phyloP scores from a whole-genome alignment of 2,113 vertebrate species.

The Danionella cerebrum region DNA sequence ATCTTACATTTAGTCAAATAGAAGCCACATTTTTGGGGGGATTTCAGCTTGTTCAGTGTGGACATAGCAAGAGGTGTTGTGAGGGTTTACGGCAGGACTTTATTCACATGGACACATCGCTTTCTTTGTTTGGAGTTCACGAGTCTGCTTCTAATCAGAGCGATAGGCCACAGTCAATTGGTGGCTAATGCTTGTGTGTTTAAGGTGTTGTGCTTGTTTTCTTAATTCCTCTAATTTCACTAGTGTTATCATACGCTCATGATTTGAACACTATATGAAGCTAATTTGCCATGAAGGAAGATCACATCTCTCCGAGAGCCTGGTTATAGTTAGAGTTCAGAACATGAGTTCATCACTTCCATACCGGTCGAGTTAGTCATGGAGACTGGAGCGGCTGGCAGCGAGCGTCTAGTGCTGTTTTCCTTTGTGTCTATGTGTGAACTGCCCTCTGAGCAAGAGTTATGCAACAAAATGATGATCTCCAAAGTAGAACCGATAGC shows the following conservation, averaged over 20 bases:
- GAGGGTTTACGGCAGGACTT: not conserved
- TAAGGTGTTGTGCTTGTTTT: not conserved
- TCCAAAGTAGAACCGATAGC: not conserved
- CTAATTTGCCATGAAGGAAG: conserved; percentile 9
- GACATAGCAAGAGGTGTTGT: too few species aligned
- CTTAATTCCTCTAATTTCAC: not conserved
- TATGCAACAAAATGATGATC: not conserved
- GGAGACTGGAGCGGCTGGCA: not conserved
- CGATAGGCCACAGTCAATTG: not conserved
- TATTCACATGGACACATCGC: not conserved
- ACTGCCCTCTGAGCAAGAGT: conserved; percentile 1
- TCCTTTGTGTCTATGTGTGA: conserved; percentile 4
- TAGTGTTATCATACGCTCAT: not conserved
- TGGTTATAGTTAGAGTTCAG: conserved; percentile 9
- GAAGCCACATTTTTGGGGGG: too few species aligned
- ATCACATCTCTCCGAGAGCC: conserved; percentile 20
- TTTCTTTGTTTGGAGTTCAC: not conserved
- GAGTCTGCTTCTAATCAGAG: not conserved
- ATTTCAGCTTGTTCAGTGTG: too few species aligned
- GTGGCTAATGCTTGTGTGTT: not conserved
- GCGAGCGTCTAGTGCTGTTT: not conserved
- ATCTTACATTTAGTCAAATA: too few species aligned
- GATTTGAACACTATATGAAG: not conserved
- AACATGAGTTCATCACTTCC: conserved; percentile 17
- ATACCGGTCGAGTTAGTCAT: not conserved